These are phyloP conservation scores for Chironomus striatipennis DNA, from an alignment of 1,140 invertebrate genomes.

Conservation along the genomic window DNA sequence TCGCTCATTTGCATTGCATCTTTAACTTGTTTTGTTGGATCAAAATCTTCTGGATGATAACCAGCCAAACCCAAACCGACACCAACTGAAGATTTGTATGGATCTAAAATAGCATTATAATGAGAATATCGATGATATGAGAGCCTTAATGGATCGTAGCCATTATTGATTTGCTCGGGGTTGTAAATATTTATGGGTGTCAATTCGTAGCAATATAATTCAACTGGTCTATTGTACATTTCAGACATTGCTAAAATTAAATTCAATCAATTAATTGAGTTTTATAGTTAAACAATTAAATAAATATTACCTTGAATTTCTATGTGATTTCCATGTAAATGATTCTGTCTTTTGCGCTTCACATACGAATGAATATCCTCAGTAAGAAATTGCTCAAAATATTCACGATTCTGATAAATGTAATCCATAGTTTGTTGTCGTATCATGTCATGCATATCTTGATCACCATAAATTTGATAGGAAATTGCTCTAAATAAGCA, in stretches of 20 bases:
- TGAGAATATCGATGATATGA: slow-evolving; percentile 86
- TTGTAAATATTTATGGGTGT: slow-evolving; percentile 90
- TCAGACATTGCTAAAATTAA: slow-evolving; percentile 64
- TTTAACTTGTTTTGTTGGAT: slow-evolving; percentile 58
- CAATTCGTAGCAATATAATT: slow-evolving; percentile 82
- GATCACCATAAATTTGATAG: slow-evolving; percentile 88
- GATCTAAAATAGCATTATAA: slow-evolving; percentile 88
- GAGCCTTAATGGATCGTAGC: slow-evolving; percentile 75
- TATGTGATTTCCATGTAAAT: slow-evolving; percentile 87
- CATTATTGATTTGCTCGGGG: slow-evolving; percentile 56
- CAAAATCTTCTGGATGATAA: slow-evolving; percentile 69
- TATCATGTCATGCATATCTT: slow-evolving; percentile 82
- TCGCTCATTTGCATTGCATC: slow-evolving; percentile 78
- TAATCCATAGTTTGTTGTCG: slow-evolving; percentile 89
- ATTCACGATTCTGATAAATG: slow-evolving; percentile 77
- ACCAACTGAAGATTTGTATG: slow-evolving; percentile 75
- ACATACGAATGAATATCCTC: slow-evolving; percentile 87
- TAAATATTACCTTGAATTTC: slow-evolving; percentile 62
- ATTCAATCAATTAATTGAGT: background rate
- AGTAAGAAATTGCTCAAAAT: slow-evolving; percentile 88
- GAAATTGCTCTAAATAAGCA: slow-evolving; percentile 87
- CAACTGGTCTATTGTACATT: slow-evolving; percentile 86
- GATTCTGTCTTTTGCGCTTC: slow-evolving; percentile 63
- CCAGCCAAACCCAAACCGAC: slow-evolving; percentile 80
- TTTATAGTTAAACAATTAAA: background rate